These are phyloP conservation scores for Cettia cetti DNA, from an alignment of 2,113 vertebrate genomes.

Conservation along the genomic window DNA sequence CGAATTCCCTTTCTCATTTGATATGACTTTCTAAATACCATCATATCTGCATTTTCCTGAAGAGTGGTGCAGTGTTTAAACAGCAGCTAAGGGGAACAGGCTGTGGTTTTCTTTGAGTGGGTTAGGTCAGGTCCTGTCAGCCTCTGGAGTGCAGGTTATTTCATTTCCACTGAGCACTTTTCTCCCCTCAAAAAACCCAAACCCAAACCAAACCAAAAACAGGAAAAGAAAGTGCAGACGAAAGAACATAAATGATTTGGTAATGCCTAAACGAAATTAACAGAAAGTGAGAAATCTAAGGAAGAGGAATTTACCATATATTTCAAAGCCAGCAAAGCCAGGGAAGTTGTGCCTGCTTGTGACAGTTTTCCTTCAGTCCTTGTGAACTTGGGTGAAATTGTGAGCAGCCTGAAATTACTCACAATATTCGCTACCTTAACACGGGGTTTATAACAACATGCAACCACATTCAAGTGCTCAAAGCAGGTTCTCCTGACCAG, in stretches of 20 bases:
- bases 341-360: background rate
- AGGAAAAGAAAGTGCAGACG: background rate
- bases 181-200: background rate
- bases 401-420: background rate
- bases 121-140: background rate
- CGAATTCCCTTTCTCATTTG: background rate
- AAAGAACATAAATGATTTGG: background rate
- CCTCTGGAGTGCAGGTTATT: background rate
- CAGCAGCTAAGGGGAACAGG: background rate
- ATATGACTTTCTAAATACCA: background rate
- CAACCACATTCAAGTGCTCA: background rate
- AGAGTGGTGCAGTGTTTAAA: background rate
- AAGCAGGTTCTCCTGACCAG: background rate
- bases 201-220: background rate
- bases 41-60: background rate
- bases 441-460: background rate
- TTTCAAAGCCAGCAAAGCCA: background rate
- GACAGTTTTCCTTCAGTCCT: background rate
- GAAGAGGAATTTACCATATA: background rate
- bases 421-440: background rate
- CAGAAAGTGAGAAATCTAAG: background rate
- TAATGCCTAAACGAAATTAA: background rate
- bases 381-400: rapidly evolving
- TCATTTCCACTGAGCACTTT: background rate
- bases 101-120: background rate